Evolutionary conservation across 2,888 invertebrate genomes (phyloP), one percentile per base, ranked within the genome.

Genomic region (Salpingus planirostris): DNA sequence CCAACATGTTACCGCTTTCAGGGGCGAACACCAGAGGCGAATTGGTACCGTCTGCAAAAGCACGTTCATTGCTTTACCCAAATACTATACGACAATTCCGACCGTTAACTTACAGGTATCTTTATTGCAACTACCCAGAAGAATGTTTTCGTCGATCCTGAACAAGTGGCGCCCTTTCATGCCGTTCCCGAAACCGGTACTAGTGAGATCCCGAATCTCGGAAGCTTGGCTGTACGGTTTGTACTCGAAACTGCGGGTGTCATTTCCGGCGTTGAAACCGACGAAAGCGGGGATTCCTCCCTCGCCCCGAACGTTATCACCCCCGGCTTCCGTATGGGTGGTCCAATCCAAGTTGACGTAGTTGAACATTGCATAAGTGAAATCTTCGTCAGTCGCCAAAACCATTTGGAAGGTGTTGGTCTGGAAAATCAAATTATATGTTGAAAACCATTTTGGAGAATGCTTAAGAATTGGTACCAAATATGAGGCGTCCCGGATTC

Each of bases 201-300:
- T 79, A 0, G 84, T 79, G 43, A 92, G 67, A 64, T 90, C 88
- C 49, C 87, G 73, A 21, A 91, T 71, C 2, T 88, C 85, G 26
- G 86, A 82, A 5, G 76, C 74, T 63, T 92, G 92, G 26, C 91
- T 91, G 65, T 90, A 93, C 0, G 92, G 92, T 36, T 74, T 75
- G 61, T 92, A 92, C 64, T 90, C 88, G 60, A 80, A 89, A 43
- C 83, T 78, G 56, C 81, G 78, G 0, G 92, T 92, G 11, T 90
- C 92, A 57, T 95, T 91, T 29, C 97, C 97, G 31, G 87, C 95
- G 61, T 97, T 97, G 62, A 97, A 96, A 24, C 96, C 96, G 54
- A 90, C 87, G 57, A 73, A 91, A 50, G 91, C 91, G 0, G 90
- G 84, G 2, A 76, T 75, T 55, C 91, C 91, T 28, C 88, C 89